phyloP scores from a whole-genome alignment of 2,113 vertebrate genomes.

The Numenius arquata region DNA sequence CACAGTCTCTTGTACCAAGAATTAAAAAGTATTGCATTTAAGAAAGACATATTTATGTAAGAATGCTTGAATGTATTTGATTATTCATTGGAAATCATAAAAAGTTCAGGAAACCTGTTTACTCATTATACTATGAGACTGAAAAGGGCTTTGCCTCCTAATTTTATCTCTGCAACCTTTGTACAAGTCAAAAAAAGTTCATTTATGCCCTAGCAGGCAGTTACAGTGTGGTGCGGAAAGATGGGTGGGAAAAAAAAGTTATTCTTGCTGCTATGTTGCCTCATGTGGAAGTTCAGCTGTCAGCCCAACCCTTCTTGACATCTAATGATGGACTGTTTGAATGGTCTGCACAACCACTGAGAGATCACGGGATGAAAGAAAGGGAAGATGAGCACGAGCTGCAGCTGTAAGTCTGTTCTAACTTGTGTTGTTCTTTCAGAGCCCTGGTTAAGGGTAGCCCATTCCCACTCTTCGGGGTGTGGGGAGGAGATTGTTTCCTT shows the following conservation, averaged over 20 bases:
- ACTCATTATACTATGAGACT: background rate
- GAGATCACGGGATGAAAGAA: background rate
- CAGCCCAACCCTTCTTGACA: background rate
- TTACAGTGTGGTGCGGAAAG: background rate
- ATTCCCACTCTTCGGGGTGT: background rate
- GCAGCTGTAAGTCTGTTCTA: background rate
- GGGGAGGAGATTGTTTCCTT: background rate
- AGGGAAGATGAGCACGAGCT: background rate
- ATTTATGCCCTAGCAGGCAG: background rate
- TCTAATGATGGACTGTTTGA: background rate
- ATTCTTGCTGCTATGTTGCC: background rate
- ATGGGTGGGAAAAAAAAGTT: background rate
- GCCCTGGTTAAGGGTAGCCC: background rate
- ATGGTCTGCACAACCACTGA: background rate
- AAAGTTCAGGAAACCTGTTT: background rate
- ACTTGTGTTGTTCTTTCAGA: background rate
- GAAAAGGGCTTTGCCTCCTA: background rate
- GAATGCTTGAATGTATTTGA: slow-evolving; percentile 30
- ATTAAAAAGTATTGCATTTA: slow-evolving; percentile 4
- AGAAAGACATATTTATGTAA: background rate
- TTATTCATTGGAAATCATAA: background rate
- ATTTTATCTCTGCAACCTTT: background rate
- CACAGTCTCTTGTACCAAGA: slow-evolving; percentile 31
- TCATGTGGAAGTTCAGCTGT: background rate
- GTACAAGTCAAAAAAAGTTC: background rate